phyloP scores from a whole-genome alignment of 1,140 invertebrate species.

The Neoseiulus cucumeris region DNA sequence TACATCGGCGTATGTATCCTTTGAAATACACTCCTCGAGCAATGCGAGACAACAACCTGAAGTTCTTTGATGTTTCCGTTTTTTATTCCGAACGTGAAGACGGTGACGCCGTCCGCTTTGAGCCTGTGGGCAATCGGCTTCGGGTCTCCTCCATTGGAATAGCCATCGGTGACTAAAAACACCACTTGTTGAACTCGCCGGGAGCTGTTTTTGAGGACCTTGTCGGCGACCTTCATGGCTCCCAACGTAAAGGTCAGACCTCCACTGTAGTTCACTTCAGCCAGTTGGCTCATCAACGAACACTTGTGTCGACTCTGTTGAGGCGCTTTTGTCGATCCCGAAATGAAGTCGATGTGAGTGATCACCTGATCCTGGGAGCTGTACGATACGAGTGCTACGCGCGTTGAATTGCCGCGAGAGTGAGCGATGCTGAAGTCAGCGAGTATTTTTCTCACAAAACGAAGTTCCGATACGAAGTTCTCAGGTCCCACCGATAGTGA shows the following conservation, averaged over 20 bases:
- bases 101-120: constrained; percentile 32
- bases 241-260: constrained; percentile 47
- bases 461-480: constrained; percentile 45
- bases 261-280: constrained; percentile 39
- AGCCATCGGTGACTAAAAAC: constrained; percentile 49
- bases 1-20: not conserved
- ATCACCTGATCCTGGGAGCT: constrained; percentile 37
- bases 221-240: constrained; percentile 35
- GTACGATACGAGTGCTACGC: constrained; percentile 44
- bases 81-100: constrained; percentile 47
- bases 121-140: constrained; percentile 35
- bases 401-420: constrained; percentile 31
- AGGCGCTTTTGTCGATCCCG: constrained; percentile 24
- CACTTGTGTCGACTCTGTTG: constrained; percentile 36
- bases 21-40: too few relatives aligned
- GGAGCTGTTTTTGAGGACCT: constrained; percentile 35
- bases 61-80: constrained; percentile 39
- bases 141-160: constrained; percentile 48
- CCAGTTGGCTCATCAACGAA: constrained; percentile 37
- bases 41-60: constrained; percentile 4
- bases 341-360: constrained; percentile 41
- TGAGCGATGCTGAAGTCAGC: constrained; percentile 44
- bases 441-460: constrained; percentile 46
- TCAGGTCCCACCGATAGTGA: constrained; percentile 42
- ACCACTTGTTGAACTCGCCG: constrained; percentile 37